Base-by-base conservation (phyloP, 2,113 vertebrate species). In the human region DNA sequence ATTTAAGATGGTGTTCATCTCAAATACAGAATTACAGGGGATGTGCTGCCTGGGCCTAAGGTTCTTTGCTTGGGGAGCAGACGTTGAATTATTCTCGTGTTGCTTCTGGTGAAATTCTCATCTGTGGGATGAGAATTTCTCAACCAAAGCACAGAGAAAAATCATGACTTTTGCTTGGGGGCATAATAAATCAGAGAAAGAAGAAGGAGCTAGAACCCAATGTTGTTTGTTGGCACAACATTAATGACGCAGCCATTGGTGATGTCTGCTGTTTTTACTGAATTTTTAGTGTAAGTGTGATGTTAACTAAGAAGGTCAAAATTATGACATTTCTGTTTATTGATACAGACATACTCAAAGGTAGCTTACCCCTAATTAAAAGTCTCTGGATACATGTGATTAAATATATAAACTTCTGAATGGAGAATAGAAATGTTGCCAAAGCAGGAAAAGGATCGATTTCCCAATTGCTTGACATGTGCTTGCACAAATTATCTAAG, bases 401-500 rank as follows among this genome's bases (percentile, higher is more conserved):
- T 80, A 90, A 78, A 93, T 17, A 40, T 5, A 35, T 4, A 88
- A 30, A 17, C 8, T 64, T 72, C 52, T 82, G 38, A 94, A 61
- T 30, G 23, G 20, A 90, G 38, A 97, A 48, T 0, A 43, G 32
- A 81, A 83, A 40, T 50, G 45, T 18, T 90, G 32, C 43, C 55
- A n/a, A 2, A 35, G 30, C 7, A 90, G 52, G 43, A 93, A 85
- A 86, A 70, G 86, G 73, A 97, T 8, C 40, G 27, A 68, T 79
- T 97, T 91, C 22, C 59, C 45, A 93, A 66, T 25, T 93, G 52
- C 12, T 57, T 83, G 73, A 86, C n/a, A 55, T 92, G 38, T 88
- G 82, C 1, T 48, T 79, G 27, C 30, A 75, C n/a, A 95, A 61
- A 87, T 72, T 64, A 43, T 75, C 45, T 75, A 81, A 75, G 40